Evolutionary conservation across 2,888 invertebrate genomes (phyloP), one percentile per base, ranked within the genome.

Genomic region (Epsilonema sp.): DNA sequence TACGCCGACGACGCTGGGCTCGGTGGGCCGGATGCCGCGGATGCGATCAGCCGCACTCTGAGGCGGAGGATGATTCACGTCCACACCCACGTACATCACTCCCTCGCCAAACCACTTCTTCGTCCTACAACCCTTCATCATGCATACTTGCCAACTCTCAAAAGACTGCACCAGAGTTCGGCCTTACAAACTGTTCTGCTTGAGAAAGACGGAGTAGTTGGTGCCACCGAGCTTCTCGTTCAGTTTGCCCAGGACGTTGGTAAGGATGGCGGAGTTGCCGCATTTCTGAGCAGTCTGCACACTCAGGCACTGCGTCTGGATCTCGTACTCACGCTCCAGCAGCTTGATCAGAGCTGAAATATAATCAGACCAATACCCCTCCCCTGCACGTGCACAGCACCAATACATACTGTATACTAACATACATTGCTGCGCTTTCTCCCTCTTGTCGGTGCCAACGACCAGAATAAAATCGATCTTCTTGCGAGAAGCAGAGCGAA

Each of bases 41-140:
- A 39, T 39, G 8, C 13, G 39, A n/a, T 39, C 39, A 8, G 16
- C 16, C 13, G 20, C 8, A 8, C 11, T 31, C n/a, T 19, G 39
- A 11, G 39, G 39, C 39, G 39, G 39, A 2, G 44, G 44, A 44
- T 44, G 44, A 25, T 19, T 26, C 8, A 44, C 22, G 44, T 44
- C 44, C 8, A 21, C 26, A 3, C 44, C 44, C 13, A 44, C 16
- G 37, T 31, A 44, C 36, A 44, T 31, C 37, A 44, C 36, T 8
- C 16, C 16, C 8, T 31, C 37, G 5, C 20, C 20, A 4, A 36
- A n/a, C 26, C 26, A 43, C n/a, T 16, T 26, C 21, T 43, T 43
- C n/a, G 16, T 16, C 26, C 43, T 22, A 13, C 5, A 22, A 13
- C 38, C 38, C n/a, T n/a, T n/a, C n/a, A n/a, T n/a, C n/a, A n/a